Base-by-base conservation (phyloP, 1,140 invertebrate genomes). In the Agrilus planipennis region DNA sequence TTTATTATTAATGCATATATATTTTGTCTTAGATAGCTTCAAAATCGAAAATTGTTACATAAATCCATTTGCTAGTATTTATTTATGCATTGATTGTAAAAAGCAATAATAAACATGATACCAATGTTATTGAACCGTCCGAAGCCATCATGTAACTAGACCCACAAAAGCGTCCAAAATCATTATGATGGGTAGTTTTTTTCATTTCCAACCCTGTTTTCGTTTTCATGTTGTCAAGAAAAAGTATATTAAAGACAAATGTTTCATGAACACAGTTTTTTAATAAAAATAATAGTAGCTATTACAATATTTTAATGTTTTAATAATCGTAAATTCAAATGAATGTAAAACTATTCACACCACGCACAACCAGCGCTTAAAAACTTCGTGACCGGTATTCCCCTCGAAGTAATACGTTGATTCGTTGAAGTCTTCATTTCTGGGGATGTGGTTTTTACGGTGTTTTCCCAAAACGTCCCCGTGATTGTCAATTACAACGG, bases 361-460 rank as follows among this genome's bases (percentile, higher is more conserved):
- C n/a, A n/a, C n/a, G n/a, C n/a, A n/a, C n/a, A n/a, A n/a, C n/a
- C n/a, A n/a, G n/a, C n/a, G n/a, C n/a, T 84, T 70, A 58, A 89
- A 99, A 3, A 99, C 92, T 21, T 86, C 89, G 69, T 98, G 94
- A 0, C 93, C 92, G n/a, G 90, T 83, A 39, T 90, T 85, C 1
- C 92, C 89, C 65, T 98, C 92, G 76, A 89, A 81, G 58, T 98
- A 99, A 62, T 99, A 99, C 20, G 91, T 96, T 0, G 93, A 95
- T 67, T 99, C 95, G 64, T 99, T 99, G 57, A 99, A 99, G 64
- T 98, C 93, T 0, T 91, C 94, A 18, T 95, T 84, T 39, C 93
- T 68, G 2, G 95, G 95, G 53, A 99, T 99, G 52, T 99, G 95
- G 67, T 99, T 99, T 61, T 99, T 99, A 23, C 95, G 72, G 42